Conservation (phyloP, 2,113 vertebrate species). For the Dromas ardeola region DNA sequence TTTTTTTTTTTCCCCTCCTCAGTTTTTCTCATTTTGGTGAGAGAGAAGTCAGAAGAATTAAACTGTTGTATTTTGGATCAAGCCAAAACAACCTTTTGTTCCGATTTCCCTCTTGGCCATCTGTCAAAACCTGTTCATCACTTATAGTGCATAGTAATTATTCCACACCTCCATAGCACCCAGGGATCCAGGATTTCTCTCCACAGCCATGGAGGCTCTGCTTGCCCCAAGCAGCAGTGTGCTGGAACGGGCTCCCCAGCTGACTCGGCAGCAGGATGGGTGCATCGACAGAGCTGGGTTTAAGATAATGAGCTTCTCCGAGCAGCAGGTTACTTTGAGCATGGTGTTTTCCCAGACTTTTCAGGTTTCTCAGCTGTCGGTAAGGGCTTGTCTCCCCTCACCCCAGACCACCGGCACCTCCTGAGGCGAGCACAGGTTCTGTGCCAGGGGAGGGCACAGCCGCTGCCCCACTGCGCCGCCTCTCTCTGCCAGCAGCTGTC, state of each 20-base stretch:
- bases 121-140: not conserved
- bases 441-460: not conserved
- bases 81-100: not conserved
- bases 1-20: not conserved
- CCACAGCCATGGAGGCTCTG: accelerated
- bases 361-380: not conserved
- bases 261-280: not conserved
- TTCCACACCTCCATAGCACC: not conserved
- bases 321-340: not conserved
- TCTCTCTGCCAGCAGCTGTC: not conserved
- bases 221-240: not conserved
- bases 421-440: not conserved
- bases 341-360: not conserved
- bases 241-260: not conserved
- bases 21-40: not conserved
- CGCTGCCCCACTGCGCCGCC: not conserved
- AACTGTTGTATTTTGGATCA: not conserved
- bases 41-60: not conserved
- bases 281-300: not conserved
- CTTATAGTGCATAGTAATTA: not conserved
- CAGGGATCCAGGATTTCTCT: not conserved
- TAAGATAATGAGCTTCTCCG: not conserved
- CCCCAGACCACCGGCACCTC: not conserved
- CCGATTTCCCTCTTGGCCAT: not conserved
- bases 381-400: not conserved